Evolutionary conservation across 2,113 vertebrate species (phyloP).

Genomic region (Cephalopterus ornatus): DNA sequence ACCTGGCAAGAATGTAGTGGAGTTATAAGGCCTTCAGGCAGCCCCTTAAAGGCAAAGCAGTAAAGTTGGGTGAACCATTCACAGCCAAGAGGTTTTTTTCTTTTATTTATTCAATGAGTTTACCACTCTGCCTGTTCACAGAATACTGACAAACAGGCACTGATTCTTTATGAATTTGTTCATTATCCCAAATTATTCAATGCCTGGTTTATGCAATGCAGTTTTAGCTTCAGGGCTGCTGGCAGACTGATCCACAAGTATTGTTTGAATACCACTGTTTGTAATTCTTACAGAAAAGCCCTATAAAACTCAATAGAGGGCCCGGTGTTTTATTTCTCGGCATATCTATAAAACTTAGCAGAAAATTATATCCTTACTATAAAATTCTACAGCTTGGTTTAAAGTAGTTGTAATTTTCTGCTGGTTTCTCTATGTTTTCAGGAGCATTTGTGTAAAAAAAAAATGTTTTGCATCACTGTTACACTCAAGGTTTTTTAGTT

Average conservation of each 20-base stretch:
- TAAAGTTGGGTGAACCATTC: constrained; percentile 38
- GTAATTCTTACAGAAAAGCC: constrained; percentile 50
- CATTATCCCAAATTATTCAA: constrained; percentile 45
- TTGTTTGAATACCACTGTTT: constrained; percentile 49
- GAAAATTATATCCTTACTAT: constrained; percentile 57
- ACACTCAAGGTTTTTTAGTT: neutral
- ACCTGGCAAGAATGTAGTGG: constrained; percentile 31
- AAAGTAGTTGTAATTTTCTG: constrained; percentile 58
- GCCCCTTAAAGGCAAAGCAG: constrained; percentile 48
- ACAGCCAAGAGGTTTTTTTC: neutral
- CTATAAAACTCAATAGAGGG: constrained; percentile 44
- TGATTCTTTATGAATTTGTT: constrained; percentile 50
- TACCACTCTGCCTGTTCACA: constrained; percentile 2
- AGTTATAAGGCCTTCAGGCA: constrained; percentile 46
- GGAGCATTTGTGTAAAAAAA: neutral
- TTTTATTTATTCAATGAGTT: constrained; percentile 25
- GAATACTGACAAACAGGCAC: constrained; percentile 48
- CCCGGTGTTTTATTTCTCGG: constrained; percentile 59
- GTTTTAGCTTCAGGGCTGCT: constrained; percentile 37
- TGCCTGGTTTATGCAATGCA: constrained; percentile 26
- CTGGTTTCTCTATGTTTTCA: constrained; percentile 25
- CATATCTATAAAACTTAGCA: constrained; percentile 43
- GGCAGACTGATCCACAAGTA: constrained; percentile 30
- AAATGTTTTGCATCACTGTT: neutral
- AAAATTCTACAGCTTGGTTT: constrained; percentile 50